Evolutionary conservation across 1,140 invertebrate genomes (phyloP).

Genomic region (Anoplophora glabripennis): DNA sequence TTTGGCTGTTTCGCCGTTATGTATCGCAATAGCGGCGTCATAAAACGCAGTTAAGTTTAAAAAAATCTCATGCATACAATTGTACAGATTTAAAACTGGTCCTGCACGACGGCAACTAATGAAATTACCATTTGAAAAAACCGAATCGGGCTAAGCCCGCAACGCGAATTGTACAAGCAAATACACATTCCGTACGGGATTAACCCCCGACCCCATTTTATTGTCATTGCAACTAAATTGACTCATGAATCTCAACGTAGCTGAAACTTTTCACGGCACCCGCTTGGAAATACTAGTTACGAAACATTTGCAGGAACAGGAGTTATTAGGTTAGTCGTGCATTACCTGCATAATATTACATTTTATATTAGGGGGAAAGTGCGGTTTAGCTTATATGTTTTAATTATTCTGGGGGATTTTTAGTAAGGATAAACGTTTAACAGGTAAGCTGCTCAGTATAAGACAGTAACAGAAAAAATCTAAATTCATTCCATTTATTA

Average conservation of each 20-base stretch:
- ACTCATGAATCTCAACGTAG: conserved; percentile 43
- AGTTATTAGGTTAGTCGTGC: background rate
- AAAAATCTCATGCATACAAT: too few relatives aligned
- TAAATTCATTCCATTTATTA: too few relatives aligned
- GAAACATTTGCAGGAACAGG: background rate
- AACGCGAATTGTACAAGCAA: background rate
- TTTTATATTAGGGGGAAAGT: conserved; percentile 6
- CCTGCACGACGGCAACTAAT: too few relatives aligned
- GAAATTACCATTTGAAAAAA: background rate
- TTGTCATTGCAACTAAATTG: conserved; percentile 45
- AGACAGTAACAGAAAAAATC: too few relatives aligned
- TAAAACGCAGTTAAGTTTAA: too few relatives aligned
- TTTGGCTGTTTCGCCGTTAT: too few relatives aligned
- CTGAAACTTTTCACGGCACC: conserved; percentile 29
- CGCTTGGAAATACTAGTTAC: conserved; percentile 9
- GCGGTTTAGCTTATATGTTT: background rate
- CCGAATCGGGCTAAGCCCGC: background rate
- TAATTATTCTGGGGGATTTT: too few relatives aligned
- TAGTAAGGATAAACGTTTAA: too few relatives aligned
- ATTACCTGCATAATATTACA: background rate
- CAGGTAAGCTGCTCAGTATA: too few relatives aligned
- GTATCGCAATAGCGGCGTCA: too few relatives aligned
- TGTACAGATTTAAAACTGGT: too few relatives aligned
- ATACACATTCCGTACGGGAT: conserved; percentile 31
- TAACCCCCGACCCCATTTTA: conserved; percentile 35